Evolutionary conservation across 2,888 invertebrate species (phyloP).

Genomic region (Watsonalla binaria): DNA sequence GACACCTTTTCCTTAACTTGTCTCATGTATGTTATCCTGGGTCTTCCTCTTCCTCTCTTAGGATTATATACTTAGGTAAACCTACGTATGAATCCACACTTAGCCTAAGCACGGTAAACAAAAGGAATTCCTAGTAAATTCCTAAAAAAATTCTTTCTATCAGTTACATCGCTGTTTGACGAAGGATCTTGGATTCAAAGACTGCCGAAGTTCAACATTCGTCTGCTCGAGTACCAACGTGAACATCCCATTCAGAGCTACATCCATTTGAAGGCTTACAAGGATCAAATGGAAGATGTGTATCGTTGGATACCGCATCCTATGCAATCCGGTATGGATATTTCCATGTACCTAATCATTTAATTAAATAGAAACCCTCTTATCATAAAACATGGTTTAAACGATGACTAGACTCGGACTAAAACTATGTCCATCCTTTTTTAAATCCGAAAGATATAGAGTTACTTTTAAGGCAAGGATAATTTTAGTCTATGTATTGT

Average conservation of each 20-base stretch:
- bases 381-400: too few relatives aligned
- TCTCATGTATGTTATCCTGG: too few relatives aligned
- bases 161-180: constrained; percentile 22
- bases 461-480: too few relatives aligned
- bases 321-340: constrained; percentile 29
- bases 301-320: constrained; percentile 28
- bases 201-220: constrained; percentile 11
- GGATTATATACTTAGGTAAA: too few relatives aligned
- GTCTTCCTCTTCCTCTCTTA: too few relatives aligned
- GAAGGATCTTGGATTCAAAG: constrained; percentile 23
- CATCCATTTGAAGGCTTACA: constrained; percentile 18
- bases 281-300: constrained; percentile 10
- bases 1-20: too few relatives aligned
- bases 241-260: not conserved
- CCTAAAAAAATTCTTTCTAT: constrained; percentile 8
- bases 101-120: not conserved
- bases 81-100: too few relatives aligned
- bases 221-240: not conserved
- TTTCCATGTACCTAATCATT: not conserved
- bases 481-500: too few relatives aligned
- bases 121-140: not conserved
- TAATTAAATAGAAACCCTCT: too few relatives aligned
- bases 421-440: too few relatives aligned
- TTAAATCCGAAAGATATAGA: too few relatives aligned
- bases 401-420: too few relatives aligned